Evolutionary conservation across 92 coral and sea anemone genomes (phyloP), one percentile per base, ranked within the genome.

Genomic region (Montipora capitata): DNA sequence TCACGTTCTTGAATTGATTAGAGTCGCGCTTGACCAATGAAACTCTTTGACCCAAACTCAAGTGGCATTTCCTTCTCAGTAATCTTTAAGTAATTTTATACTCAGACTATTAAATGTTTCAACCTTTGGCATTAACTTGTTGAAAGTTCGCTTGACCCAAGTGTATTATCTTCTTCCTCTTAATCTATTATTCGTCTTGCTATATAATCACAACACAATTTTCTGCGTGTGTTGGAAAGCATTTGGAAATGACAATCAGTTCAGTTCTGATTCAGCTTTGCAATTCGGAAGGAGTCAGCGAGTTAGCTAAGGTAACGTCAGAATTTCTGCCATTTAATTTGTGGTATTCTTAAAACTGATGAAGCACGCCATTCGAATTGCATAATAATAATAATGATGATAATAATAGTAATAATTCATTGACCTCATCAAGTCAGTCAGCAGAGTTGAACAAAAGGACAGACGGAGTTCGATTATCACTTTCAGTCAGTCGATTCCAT

Each of bases 51-150:
- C 85, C 77, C 11, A 80, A 48, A 40, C 35, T 62, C 15, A 81
- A 81, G 85, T 81, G 85, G 85, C 52, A 69, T 81, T 81, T 81
- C 85, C 85, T 68, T 81, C 85, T 81, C 77, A 8, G 51, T 68
- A 57, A 69, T 14, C 67, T 15, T 15, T n/a, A 56, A 17, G 77
- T 81, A 68, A 69, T 40, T 72, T 54, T 81, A 68, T 68, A 81
- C 43, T 44, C 18, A 79, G 84, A 66, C 57, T 59, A 68, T 81
- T 73, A 73, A 73, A 73, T 81, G 85, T 81, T 81, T 68, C 77
- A 68, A 81, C 85, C 85, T 81, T 81, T 81, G 85, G 77, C 85
- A 45, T 67, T 68, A 20, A 43, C 80, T 83, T 58, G 79, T 61
- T 83, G 87, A 83, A 83, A 83, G 56, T 83, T 73, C 72, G 45